These are phyloP conservation scores for Drosophila ficusphila DNA, from an alignment of 1,140 invertebrate species.

Conservation along the genomic window DNA sequence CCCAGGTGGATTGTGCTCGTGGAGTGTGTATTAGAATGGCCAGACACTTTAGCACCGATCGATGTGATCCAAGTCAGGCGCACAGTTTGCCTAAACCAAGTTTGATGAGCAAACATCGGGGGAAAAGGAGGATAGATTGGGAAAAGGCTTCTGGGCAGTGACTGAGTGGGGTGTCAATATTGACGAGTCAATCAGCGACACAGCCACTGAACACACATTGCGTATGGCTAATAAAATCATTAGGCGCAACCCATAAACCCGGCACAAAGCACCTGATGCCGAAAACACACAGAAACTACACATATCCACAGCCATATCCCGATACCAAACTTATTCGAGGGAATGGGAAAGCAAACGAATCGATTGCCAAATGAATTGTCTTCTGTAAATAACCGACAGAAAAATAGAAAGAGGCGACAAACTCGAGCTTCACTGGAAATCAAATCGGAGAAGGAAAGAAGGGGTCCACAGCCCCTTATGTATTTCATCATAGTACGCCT, in stretches of 20 bases:
- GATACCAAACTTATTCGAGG: conserved; percentile 10
- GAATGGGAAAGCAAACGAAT: conserved; percentile 47
- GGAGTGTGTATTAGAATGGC: conserved; percentile 27
- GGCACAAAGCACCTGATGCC: conserved; percentile 33
- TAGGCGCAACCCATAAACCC: conserved; percentile 69
- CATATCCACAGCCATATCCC: conserved; percentile 7
- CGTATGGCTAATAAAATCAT: conserved; percentile 77
- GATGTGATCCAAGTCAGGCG: conserved; percentile 53
- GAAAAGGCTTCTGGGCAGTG: conserved; percentile 56
- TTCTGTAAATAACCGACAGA: conserved; percentile 40
- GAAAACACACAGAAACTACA: not conserved
- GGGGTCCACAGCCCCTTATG: no score
- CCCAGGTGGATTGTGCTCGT: not conserved
- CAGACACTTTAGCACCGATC: conserved; percentile 40
- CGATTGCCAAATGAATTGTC: conserved; percentile 67
- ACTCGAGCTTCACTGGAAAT: conserved; percentile 27
- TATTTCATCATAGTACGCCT: no score
- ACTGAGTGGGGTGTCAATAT: conserved; percentile 68
- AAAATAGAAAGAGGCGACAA: conserved; percentile 19
- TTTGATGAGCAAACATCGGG: conserved; percentile 59
- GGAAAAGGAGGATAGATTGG: conserved; percentile 5
- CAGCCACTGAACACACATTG: conserved; percentile 63
- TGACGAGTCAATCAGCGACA: conserved; percentile 69
- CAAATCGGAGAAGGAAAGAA: not conserved
- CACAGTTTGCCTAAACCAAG: conserved; percentile 39